Evolutionary conservation across 2,888 invertebrate species (phyloP), one percentile per base, ranked within the genome.

Genomic region (Timema cristinae): DNA sequence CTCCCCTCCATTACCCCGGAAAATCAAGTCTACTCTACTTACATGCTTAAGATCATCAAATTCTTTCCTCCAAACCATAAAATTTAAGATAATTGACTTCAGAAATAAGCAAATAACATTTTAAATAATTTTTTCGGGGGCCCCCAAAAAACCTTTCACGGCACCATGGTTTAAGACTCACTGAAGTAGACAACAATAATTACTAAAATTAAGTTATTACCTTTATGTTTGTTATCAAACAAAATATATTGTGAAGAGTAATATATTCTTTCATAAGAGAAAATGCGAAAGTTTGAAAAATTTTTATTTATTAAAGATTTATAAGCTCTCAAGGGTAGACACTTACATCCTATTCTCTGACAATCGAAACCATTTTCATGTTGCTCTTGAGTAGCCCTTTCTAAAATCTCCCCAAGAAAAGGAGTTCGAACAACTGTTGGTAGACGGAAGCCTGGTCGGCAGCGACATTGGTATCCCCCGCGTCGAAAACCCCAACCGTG

Each of bases 401-500:
- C 98, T 13, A 98, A 86, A 74, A 98, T 90, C 86, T 97, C 95
- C 0, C 98, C 98, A 49, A 96, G 86, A 84, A 91, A 98, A 0
- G 98, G 97, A 70, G 95, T 87, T 70, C 97, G 87, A 50, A 95
- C 94, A 72, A 92, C 89, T 78, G 90, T 89, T 0, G 98, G 98
- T 77, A 96, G 85, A 70, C 98, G 88, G 82, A 85, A 92, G 0
- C 96, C 94, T 0, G 98, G 97, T 78, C 88, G 88, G 83, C 98
- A 98, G 75, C 95, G 88, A 80, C 96, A 97, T 80, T 96, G 95
- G 83, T 97, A 98, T 8, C 96, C 97, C 69, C 98, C 98, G 79
- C 98, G 88, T 70, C 97, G 87, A 82, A 94, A 97, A 61, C 98
- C 98, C 92, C 94, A 98, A 6, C 98, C 98, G 81, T 96, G 91